A percentile compares a stretch with the other conserved stretches of the same genome.
phyloP scores from a whole-genome alignment of 2,113 vertebrate genomes.

The Pterophyllum scalare region DNA sequence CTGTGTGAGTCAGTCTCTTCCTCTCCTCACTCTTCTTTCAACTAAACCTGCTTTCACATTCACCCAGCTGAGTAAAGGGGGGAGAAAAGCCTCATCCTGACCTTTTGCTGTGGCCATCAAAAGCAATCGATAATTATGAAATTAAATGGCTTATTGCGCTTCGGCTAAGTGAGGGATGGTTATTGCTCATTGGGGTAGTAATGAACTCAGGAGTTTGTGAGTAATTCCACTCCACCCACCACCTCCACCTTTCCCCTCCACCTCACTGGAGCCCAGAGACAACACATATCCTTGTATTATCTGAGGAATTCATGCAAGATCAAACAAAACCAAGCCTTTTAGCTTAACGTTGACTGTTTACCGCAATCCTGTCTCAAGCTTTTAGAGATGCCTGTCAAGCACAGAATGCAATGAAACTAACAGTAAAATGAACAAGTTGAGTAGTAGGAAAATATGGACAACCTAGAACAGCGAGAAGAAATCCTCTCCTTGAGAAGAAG shows the following conservation, averaged over 20 bases:
- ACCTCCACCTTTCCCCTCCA: neutral
- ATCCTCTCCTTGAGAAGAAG: neutral
- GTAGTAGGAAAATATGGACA: neutral
- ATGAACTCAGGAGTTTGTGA: constrained; percentile 64
- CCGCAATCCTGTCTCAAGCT: neutral
- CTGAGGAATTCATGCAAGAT: neutral
- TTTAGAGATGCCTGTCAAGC: neutral
- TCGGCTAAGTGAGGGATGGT: constrained; percentile 58
- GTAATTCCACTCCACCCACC: constrained; percentile 28
- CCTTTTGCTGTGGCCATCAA: constrained; percentile 56
- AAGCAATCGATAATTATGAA: constrained; percentile 68
- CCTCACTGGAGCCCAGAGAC: neutral
- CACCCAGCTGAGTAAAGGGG: neutral
- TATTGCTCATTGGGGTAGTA: constrained; percentile 65
- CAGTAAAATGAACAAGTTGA: neutral
- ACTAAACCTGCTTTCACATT: constrained; percentile 28
- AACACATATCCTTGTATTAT: neutral
- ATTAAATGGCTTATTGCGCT: constrained; percentile 67
- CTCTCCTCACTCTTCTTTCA: neutral
- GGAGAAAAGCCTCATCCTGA: constrained; percentile 24
- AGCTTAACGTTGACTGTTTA: neutral
- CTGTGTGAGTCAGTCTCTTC: constrained; percentile 28
- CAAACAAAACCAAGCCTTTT: neutral
- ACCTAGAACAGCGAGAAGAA: neutral
- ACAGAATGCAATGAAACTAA: neutral